Percentiles rank a stretch among this genome's conserved stretches.
Evolutionary conservation across 2,797 vertebrate species (phyloP).

Genomic region (Karalla daura): DNA sequence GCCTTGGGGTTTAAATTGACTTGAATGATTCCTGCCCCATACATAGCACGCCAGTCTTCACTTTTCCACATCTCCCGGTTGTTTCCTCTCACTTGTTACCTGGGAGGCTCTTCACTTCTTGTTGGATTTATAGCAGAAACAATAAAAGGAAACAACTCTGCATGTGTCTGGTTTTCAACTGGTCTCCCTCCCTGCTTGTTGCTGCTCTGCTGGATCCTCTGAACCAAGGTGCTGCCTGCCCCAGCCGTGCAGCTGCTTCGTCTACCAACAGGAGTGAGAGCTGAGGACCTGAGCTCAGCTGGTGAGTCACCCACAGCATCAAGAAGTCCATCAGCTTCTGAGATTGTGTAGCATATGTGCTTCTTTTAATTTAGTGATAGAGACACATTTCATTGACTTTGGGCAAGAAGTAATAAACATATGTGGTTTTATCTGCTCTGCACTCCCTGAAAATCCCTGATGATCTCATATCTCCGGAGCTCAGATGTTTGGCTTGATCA

Average conservation of each 20-base stretch:
- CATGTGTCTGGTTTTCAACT: slow-evolving; percentile 33
- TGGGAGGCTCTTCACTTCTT: slow-evolving; percentile 14
- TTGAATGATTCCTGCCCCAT: slow-evolving; percentile 38
- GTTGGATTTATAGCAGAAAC: slow-evolving; percentile 11
- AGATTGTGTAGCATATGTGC: background rate
- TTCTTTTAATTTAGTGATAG: background rate
- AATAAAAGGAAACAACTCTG: slow-evolving; percentile 1
- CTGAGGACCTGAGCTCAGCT: slow-evolving; percentile 44
- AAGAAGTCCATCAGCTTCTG: background rate
- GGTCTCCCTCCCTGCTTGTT: slow-evolving; percentile 21
- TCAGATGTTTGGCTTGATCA: slow-evolving; percentile 2
- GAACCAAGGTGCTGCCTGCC: slow-evolving; percentile 40
- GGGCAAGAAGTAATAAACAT: background rate
- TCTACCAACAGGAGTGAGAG: slow-evolving; percentile 27
- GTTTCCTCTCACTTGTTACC: slow-evolving; percentile 7
- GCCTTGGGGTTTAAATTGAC: slow-evolving; percentile 75
- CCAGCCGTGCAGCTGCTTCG: slow-evolving; percentile 42
- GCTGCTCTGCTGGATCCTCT: slow-evolving; percentile 44
- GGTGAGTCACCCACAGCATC: slow-evolving; percentile 72
- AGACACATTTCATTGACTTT: background rate
- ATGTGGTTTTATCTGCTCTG: background rate
- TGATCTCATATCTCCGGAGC: slow-evolving; percentile 11
- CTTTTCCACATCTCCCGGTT: slow-evolving; percentile 26
- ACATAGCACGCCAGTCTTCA: slow-evolving; percentile 37
- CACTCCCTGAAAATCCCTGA: background rate